Base-by-base conservation (phyloP, 2,888 invertebrate genomes). In the Eumacrocentrus americanus region DNA sequence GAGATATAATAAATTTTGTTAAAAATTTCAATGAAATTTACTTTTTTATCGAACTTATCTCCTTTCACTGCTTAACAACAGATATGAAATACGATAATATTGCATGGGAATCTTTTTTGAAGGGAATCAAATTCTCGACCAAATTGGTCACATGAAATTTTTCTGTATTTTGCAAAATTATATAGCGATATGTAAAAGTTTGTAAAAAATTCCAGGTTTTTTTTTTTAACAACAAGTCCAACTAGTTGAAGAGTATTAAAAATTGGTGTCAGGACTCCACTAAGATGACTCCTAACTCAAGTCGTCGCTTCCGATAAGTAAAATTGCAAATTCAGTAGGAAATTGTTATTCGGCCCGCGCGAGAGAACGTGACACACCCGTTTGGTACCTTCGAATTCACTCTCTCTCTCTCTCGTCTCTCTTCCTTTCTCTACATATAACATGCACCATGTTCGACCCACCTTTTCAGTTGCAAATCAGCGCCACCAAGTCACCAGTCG, bases 381-480 rank as follows among this genome's bases (percentile, higher is more conserved):
- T 44, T 44, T 20, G 53, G 59, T 60, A 65, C 63, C 52, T 47
- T 65, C 65, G 63, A 62, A 61, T 65, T 54, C 42, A 40, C 38
- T 14, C 51, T 35, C 14, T 48, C 44, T 37, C 58, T 50, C 44
- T 16, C 16, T 18, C n/a, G 3, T 7, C n/a, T 38, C n/a, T 38
- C 16, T 12, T 6, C 38, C 37, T 38, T 38, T 9, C 9, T 14
- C 14, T 16, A 3, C 14, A 2, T 22, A 18, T 20, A 11, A 11
- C 22, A 7, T 12, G 22, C 44, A 29, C 58, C 56, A 61, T 53
- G 58, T 59, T 60, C 44, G n/a, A 22, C 20, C 22, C 60, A 62
- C 65, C 64, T 67, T 67, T 66, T 62, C 65, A 64, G 63, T 63
- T 67, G 65, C 63, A 67, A 67, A 67, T 67, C 64, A 63, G 58